phyloP scores from a whole-genome alignment of 37 sponge, comb jelly and placozoan species.

The Axinella damicornis region DNA sequence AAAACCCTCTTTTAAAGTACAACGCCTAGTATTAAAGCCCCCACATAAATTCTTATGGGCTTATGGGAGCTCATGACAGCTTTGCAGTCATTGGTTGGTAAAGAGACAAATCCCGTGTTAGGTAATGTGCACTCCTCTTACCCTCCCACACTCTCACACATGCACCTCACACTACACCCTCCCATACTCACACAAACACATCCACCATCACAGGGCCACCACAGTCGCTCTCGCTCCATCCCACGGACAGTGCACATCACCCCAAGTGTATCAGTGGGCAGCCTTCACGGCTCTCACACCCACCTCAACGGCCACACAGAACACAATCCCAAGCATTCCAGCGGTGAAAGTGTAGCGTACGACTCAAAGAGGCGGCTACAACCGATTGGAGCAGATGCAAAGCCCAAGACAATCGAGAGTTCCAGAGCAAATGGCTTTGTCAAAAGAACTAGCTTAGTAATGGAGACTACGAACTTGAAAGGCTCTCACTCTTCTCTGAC shows the following conservation, averaged over 20 bases:
- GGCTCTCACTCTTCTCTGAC: not conserved
- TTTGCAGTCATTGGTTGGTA: no score
- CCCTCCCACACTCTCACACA: no score
- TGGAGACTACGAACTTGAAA: slow-evolving; percentile 3
- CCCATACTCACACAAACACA: no score
- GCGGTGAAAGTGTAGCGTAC: not conserved
- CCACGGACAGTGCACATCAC: slow-evolving; percentile 19
- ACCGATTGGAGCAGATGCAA: slow-evolving; percentile 19
- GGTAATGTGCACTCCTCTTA: no score
- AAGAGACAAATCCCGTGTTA: no score
- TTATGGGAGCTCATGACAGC: no score
- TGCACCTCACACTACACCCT: no score
- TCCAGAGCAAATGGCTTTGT: slow-evolving; percentile 28
- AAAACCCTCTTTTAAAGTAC: no score
- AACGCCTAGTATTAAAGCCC: no score
- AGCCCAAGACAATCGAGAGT: not conserved
- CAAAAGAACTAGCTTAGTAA: slow-evolving; percentile 33
- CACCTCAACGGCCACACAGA: slow-evolving; percentile 46
- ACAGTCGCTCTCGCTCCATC: slow-evolving; percentile 23
- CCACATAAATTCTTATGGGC: no score
- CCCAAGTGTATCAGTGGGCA: not conserved
- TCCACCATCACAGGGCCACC: slow-evolving; percentile 42
- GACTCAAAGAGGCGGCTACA: slow-evolving; percentile 22
- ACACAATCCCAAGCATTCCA: not conserved
- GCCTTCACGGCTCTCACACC: slow-evolving; percentile 29